Base-by-base conservation (phyloP, 2,797 vertebrate genomes). In the Bradypodion pumilum region DNA sequence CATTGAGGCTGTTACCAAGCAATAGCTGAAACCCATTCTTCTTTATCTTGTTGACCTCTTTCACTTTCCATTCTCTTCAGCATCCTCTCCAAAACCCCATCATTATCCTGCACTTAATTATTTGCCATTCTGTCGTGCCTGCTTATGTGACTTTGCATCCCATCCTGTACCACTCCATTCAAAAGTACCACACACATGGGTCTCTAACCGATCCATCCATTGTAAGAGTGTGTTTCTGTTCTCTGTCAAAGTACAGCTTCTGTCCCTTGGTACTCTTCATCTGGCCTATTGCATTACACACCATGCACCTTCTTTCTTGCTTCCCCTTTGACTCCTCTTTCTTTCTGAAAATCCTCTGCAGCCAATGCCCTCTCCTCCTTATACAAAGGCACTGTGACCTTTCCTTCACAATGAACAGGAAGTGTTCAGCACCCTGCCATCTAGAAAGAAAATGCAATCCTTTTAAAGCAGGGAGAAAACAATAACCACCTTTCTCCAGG, bases 361-460 rank as follows among this genome's bases (percentile, higher is more conserved):
- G 62, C 49, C n/a, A 32, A 42, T 74, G 35, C n/a, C 9, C 25
- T 76, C 52, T 62, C 63, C 42, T n/a, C 63, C 42, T 27, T 75
- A 80, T 40, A 23, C 76, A 80, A 74, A 83, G 63, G 42, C 52
- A 80, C 9, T 9, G n/a, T 69, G 72, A 52, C 32, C 81, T 75
- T 80, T 42, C 52, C 52, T 75, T 79, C 42, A n/a, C 76, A 69
- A 76, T 80, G 56, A 56, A 85, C 49, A 65, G 63, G 60, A 12
- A 46, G 49, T 80, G 52, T 85, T 75, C 25, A 27, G 25, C 46
- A 37, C 5, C 42, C 40, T 84, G n/a, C 52, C 52, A 27, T 59
- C 49, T 52, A 60, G 63, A 44, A 32, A 46, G 52, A 75, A 40
- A 5, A 75, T 68, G 80, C 40, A 13, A 13, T 29, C 40, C 15